Conservation (phyloP, 2,888 invertebrate species). For the Lasioglossum figueresi region DNA sequence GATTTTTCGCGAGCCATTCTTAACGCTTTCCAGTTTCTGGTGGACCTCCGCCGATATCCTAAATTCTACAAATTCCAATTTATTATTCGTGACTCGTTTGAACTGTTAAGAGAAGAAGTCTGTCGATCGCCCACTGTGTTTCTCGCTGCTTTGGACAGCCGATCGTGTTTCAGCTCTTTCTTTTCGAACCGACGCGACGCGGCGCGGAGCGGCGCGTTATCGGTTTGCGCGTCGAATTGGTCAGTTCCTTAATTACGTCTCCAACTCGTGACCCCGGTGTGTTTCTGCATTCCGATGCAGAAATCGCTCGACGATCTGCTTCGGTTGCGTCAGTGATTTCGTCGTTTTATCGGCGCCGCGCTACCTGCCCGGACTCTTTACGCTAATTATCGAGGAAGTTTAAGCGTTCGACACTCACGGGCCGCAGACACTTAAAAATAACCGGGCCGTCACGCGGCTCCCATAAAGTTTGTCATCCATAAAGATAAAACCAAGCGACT, state of each 20-base stretch:
- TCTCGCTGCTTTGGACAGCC: neutral
- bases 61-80: too few relatives aligned
- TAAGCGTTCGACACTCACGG: conserved; percentile 38
- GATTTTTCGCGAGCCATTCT: too few relatives aligned
- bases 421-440: conserved; percentile 24
- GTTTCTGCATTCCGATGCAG: conserved; percentile 12
- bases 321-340: conserved; percentile 14
- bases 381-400: conserved; percentile 41
- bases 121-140: too few relatives aligned
- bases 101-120: too few relatives aligned
- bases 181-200: neutral
- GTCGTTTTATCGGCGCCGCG: conserved; percentile 13
- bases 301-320: neutral
- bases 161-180: neutral
- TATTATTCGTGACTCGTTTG: too few relatives aligned
- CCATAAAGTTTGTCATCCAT: conserved; percentile 26
- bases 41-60: too few relatives aligned
- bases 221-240: neutral
- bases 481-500: conserved; percentile 27
- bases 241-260: conserved; percentile 10
- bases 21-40: too few relatives aligned
- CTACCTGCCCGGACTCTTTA: conserved; percentile 3
- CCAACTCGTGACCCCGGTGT: neutral
- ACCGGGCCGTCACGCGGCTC: conserved; percentile 16
- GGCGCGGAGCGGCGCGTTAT: neutral